Conservation (phyloP, 2,113 vertebrate species). For the Marcusenius ussheri region DNA sequence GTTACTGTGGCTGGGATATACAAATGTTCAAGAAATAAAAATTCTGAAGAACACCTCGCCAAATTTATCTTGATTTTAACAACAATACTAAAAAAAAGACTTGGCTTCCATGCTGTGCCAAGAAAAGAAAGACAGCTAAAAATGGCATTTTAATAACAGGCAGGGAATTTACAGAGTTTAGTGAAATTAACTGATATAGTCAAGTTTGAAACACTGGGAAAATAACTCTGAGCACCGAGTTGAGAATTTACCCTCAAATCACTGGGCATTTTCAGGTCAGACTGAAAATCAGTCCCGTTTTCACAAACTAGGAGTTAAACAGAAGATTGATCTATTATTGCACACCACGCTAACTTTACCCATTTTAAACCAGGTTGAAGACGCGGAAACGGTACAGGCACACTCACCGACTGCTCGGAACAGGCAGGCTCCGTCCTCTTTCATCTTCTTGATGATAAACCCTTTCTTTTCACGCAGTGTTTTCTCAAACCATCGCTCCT, state of each 20-base stretch:
- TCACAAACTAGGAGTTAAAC: background rate
- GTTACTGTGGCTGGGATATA: background rate
- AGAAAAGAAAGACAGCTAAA: background rate
- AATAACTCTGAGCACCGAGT: background rate
- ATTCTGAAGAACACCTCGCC: background rate
- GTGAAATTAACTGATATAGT: background rate
- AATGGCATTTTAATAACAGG: background rate
- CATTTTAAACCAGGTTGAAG: background rate
- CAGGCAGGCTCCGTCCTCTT: slow-evolving; percentile 87
- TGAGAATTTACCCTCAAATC: background rate
- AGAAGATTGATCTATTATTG: background rate
- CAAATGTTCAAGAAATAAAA: background rate
- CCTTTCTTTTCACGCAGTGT: slow-evolving; percentile 83
- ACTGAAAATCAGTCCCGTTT: background rate
- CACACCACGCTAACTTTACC: background rate
- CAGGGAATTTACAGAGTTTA: background rate
- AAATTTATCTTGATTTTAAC: background rate
- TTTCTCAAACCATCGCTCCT: slow-evolving; percentile 92
- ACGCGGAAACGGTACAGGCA: background rate
- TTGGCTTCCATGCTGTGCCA: background rate
- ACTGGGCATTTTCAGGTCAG: background rate
- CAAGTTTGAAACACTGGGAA: background rate
- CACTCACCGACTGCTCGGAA: slow-evolving; percentile 88
- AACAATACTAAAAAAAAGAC: background rate
- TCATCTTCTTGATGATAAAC: slow-evolving; percentile 92